Percentiles rank a stretch among this genome's conserved stretches.
Evolutionary conservation across 2,888 invertebrate genomes (phyloP).

Genomic region (Drosophila macrospina): DNA sequence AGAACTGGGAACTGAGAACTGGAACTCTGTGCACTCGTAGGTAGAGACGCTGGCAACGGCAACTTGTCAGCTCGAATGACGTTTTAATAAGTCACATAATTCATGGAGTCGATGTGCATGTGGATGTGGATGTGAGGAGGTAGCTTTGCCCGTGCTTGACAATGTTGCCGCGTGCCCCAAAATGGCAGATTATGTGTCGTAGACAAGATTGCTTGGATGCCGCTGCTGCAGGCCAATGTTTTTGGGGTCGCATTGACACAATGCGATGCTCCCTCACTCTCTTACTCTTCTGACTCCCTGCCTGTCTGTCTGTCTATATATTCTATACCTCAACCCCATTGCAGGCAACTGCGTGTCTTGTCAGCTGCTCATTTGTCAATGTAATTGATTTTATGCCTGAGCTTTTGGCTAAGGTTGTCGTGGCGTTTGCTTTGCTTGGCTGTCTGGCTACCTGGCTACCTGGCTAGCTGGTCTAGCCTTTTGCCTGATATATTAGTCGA

Average conservation of each 20-base stretch:
- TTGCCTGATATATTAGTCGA: slow-evolving; percentile 77
- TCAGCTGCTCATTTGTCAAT: slow-evolving; percentile 80
- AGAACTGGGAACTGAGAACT: slow-evolving; percentile 7
- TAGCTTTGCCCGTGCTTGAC: slow-evolving; percentile 30
- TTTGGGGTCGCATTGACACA: slow-evolving; percentile 65
- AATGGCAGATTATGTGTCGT: slow-evolving; percentile 37
- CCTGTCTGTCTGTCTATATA: slow-evolving; percentile 3
- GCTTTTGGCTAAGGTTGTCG: slow-evolving; percentile 73
- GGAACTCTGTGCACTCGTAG: neutral
- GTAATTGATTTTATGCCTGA: slow-evolving; percentile 79
- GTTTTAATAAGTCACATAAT: slow-evolving; percentile 84
- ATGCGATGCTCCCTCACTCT: slow-evolving; percentile 8
- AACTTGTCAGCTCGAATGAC: slow-evolving; percentile 81
- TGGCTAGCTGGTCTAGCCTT: slow-evolving; percentile 45
- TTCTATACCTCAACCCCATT: neutral
- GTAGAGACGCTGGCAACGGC: slow-evolving; percentile 51
- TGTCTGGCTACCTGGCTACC: slow-evolving; percentile 30
- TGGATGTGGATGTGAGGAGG: slow-evolving; percentile 16
- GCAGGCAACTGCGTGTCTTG: slow-evolving; percentile 53
- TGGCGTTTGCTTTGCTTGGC: slow-evolving; percentile 35
- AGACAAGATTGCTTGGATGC: slow-evolving; percentile 48
- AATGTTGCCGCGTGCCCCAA: slow-evolving; percentile 53
- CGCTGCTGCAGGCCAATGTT: slow-evolving; percentile 42
- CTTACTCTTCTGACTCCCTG: slow-evolving; percentile 18
- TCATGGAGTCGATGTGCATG: slow-evolving; percentile 62